phyloP scores from a whole-genome alignment of 2,113 vertebrate genomes.

The Rhinoderma darwinii region DNA sequence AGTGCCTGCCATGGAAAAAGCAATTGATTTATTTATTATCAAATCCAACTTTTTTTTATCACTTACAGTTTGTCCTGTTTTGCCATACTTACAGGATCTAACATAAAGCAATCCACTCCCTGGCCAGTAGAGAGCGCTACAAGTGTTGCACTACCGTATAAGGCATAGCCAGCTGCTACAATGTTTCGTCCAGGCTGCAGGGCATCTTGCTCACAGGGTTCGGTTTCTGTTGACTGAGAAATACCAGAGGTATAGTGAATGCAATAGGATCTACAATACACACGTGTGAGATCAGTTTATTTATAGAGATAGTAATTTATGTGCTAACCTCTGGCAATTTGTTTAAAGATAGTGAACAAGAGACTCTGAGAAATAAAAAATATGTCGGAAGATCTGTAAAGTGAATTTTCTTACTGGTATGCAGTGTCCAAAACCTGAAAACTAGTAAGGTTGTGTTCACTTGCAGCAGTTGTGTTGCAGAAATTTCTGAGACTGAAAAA shows the following conservation, averaged over 20 bases:
- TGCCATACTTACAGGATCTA: conserved; percentile 85
- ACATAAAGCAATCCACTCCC: conserved; percentile 94
- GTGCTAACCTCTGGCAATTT: no score
- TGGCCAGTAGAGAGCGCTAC: conserved; percentile 91
- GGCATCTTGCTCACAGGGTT: conserved; percentile 87
- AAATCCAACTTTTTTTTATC: neutral
- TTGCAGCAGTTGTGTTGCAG: no score
- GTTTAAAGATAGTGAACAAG: no score
- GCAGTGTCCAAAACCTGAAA: no score
- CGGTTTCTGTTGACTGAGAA: conserved; percentile 73
- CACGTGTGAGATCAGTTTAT: no score
- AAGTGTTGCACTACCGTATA: conserved; percentile 93
- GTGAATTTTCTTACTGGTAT: no score
- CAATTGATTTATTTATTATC: neutral
- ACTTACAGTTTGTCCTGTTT: neutral
- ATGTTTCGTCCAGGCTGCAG: conserved; percentile 86
- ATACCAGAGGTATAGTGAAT: neutral
- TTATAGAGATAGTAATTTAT: no score
- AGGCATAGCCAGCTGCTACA: conserved; percentile 91
- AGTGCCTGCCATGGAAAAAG: conserved; percentile 76
- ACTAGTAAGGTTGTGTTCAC: no score
- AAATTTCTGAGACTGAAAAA: no score
- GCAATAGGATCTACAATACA: no score
- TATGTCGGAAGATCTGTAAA: no score
- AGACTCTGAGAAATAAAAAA: no score